Evolutionary conservation across 1,140 invertebrate species (phyloP).

Genomic region (Drosophila willistoni): DNA sequence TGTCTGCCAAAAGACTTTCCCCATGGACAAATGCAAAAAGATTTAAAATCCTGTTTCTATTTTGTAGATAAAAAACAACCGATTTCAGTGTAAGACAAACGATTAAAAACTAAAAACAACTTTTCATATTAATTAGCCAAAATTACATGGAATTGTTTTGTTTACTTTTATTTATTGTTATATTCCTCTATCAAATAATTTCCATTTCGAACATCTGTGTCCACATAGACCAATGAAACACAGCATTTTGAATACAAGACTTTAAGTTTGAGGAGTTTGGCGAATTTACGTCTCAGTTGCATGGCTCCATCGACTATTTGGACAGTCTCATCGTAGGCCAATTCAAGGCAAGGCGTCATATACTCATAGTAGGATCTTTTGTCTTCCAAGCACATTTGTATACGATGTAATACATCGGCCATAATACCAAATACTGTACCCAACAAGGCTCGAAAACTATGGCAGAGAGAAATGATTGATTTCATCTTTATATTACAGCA

Average conservation of each 20-base stretch:
- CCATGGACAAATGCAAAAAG: conserved; percentile 46
- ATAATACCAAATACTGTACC: conserved; percentile 28
- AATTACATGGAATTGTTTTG: no score
- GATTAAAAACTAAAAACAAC: no score
- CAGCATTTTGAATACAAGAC: conserved; percentile 50
- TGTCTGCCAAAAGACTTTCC: conserved; percentile 63
- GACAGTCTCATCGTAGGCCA: conserved; percentile 31
- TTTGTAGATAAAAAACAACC: conserved; percentile 20
- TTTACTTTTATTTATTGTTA: neutral
- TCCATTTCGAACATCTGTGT: conserved; percentile 30
- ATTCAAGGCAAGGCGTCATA: conserved; percentile 28
- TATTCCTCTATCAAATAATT: conserved; percentile 14
- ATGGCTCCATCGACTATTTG: conserved; percentile 27
- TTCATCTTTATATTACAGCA: conserved; percentile 54
- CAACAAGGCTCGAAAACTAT: conserved; percentile 24
- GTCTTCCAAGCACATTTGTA: conserved; percentile 42
- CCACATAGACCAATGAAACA: conserved; percentile 42
- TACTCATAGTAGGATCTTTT: conserved; percentile 29
- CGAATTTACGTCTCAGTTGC: conserved; percentile 25
- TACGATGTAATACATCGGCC: conserved; percentile 33
- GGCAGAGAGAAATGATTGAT: conserved; percentile 41
- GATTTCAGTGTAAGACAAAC: neutral
- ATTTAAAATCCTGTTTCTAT: conserved; percentile 60
- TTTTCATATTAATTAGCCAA: no score
- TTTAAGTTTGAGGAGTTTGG: conserved; percentile 37